Evolutionary conservation across 2,113 vertebrate genomes (phyloP).

Genomic region (Catagonus wagneri): DNA sequence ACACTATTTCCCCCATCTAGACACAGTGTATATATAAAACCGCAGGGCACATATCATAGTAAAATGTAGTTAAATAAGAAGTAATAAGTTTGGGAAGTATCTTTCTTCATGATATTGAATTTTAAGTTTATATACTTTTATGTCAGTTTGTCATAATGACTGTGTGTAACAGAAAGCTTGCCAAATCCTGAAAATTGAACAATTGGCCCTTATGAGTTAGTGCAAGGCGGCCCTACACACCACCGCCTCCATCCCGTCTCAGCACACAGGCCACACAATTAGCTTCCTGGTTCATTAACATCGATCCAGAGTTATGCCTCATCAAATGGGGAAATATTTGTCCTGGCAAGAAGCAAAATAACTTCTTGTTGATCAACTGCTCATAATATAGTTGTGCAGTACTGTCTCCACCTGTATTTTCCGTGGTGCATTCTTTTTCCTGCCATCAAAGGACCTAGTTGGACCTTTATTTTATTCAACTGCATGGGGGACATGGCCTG

Average conservation of each 20-base stretch:
- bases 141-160: conserved; percentile 34
- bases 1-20: neutral
- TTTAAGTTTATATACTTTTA: neutral
- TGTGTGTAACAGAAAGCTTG: neutral
- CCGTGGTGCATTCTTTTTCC: neutral
- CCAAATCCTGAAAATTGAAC: conserved; percentile 23
- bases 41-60: neutral
- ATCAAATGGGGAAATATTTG: conserved; percentile 74
- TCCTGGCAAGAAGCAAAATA: conserved; percentile 67
- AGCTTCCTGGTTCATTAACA: conserved; percentile 65
- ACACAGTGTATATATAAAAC: neutral
- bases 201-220: neutral
- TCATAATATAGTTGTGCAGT: neutral
- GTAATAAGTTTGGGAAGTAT: neutral
- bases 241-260: neutral
- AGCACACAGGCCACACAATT: conserved; percentile 33
- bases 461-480: conserved; percentile 50
- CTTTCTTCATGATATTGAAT: neutral
- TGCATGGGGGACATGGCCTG: neutral
- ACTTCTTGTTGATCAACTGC: neutral
- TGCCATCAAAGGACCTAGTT: neutral
- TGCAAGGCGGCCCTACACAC: neutral
- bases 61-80: neutral
- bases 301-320: conserved; percentile 59
- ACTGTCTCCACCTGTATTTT: conserved; percentile 27